These are phyloP conservation scores for Scelioninae gen. 2 DNA, from an alignment of 2,888 invertebrate species.

Conservation along the genomic window DNA sequence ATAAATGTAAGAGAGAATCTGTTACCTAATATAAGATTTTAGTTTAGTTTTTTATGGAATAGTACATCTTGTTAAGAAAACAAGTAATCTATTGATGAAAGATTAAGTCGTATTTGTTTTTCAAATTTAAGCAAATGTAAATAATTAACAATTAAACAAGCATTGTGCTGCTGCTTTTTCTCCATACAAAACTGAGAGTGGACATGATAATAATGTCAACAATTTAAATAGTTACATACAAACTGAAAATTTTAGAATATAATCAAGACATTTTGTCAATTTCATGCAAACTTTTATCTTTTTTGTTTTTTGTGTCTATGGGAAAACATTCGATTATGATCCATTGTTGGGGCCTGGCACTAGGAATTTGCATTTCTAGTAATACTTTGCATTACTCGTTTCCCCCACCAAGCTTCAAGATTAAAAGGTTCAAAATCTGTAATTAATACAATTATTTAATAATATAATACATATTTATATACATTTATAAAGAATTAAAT, in stretches of 20 bases:
- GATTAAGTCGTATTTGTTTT: no score
- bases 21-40: no score
- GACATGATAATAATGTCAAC: no score
- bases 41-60: no score
- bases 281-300: conserved; percentile 63
- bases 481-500: no score
- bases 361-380: conserved; percentile 74
- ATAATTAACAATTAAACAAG: not conserved
- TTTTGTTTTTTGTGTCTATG: conserved; percentile 73
- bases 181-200: no score
- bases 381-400: conserved; percentile 82
- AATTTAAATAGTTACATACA: conserved; percentile 23
- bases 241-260: conserved; percentile 22
- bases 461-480: no score
- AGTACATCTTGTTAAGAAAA: no score
- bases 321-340: conserved; percentile 71
- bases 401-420: conserved; percentile 86
- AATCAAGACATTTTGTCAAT: conserved; percentile 19
- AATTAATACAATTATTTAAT: conserved; percentile 34
- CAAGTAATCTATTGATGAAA: no score
- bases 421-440: conserved; percentile 87
- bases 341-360: conserved; percentile 71
- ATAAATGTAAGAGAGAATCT: no score
- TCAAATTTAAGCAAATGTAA: no score
- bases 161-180: not conserved